phyloP scores from a whole-genome alignment of 1,140 invertebrate species.

The Apis mellifera region DNA sequence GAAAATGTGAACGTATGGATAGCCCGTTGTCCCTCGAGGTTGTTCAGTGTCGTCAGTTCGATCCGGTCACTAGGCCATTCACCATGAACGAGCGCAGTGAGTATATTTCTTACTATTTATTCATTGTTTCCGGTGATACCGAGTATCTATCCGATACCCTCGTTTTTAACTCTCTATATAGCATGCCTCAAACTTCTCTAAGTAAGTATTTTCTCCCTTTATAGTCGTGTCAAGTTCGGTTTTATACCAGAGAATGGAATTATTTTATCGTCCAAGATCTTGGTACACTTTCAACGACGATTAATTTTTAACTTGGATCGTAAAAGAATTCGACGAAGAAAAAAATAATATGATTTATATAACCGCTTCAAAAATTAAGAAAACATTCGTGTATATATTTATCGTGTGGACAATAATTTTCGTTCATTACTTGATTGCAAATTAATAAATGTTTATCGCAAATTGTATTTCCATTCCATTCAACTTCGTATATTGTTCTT shows the following conservation, averaged over 20 bases:
- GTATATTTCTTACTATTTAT: conserved; percentile 60
- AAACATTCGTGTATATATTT: too few species aligned
- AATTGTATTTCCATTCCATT: too few species aligned
- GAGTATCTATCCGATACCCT: neutral
- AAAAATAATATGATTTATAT: too few species aligned
- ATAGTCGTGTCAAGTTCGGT: too few species aligned
- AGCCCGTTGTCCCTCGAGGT: conserved; percentile 74
- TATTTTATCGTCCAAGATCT: too few species aligned
- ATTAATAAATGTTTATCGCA: too few species aligned
- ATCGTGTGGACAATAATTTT: too few species aligned
- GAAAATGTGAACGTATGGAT: conserved; percentile 74
- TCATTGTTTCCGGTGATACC: neutral
- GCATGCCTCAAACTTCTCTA: neutral
- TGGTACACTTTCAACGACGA: too few species aligned
- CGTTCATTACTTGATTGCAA: too few species aligned
- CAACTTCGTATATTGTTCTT: neutral
- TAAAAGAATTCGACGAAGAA: too few species aligned
- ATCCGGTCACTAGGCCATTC: conserved; percentile 78
- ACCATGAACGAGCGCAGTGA: conserved; percentile 77
- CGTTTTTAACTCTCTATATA: neutral
- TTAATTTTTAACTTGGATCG: too few species aligned
- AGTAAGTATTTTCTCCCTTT: neutral
- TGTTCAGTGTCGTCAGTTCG: conserved; percentile 79
- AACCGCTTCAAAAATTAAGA: too few species aligned
- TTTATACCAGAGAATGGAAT: neutral